These are phyloP conservation scores for Ameiurus melas DNA, from an alignment of 2,113 vertebrate species.

Conservation along the genomic window DNA sequence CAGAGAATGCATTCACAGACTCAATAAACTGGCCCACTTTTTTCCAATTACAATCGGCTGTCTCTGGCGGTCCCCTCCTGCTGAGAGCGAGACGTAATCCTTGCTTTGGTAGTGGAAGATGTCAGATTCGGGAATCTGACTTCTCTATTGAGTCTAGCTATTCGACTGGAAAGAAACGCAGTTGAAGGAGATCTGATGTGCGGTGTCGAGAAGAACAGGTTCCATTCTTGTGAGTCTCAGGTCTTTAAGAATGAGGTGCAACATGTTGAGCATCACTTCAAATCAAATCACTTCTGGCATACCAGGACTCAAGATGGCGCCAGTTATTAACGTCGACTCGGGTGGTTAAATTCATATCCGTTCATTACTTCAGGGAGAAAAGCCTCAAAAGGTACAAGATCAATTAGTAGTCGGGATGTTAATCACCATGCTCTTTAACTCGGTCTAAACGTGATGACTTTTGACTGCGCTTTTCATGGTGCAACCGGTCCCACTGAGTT, in stretches of 20 bases:
- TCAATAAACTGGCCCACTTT: conserved; percentile 12
- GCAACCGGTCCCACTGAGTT: conserved; percentile 20
- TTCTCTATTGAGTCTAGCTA: conserved; percentile 15
- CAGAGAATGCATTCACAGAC: not conserved
- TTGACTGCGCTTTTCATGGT: conserved; percentile 39
- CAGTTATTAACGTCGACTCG: not conserved
- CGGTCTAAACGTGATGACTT: conserved; percentile 41
- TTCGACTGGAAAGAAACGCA: conserved; percentile 16
- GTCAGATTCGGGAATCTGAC: conserved; percentile 20
- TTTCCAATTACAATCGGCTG: conserved; percentile 8
- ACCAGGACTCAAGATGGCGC: not conserved
- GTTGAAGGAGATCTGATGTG: not conserved
- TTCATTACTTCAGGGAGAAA: not conserved
- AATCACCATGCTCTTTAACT: conserved; percentile 45
- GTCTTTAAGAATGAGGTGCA: conserved; percentile 18
- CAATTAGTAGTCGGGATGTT: conserved; percentile 48
- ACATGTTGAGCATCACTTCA: conserved; percentile 6
- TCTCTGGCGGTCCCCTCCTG: conserved; percentile 1
- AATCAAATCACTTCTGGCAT: not conserved
- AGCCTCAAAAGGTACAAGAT: conserved; percentile 33
- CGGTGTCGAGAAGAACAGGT: not conserved
- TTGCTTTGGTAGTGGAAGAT: conserved; percentile 8
- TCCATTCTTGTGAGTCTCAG: conserved; percentile 32
- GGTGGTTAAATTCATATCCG: not conserved
- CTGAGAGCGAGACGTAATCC: not conserved